These are phyloP conservation scores for Diglossa cyanea DNA, from an alignment of 2,797 vertebrate genomes.

Conservation along the genomic window DNA sequence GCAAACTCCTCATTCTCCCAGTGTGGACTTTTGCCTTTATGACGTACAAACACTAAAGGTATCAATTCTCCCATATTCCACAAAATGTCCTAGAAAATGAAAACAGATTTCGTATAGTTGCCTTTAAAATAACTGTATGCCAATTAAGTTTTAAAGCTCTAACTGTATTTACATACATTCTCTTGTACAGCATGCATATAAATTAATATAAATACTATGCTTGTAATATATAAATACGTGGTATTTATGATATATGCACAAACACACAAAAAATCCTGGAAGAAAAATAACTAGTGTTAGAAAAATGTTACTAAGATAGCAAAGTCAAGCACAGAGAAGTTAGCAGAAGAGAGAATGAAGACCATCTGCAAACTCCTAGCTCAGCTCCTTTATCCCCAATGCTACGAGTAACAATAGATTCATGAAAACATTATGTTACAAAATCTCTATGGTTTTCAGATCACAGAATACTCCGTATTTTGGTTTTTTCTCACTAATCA, in stretches of 20 bases:
- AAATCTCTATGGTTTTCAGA: neutral
- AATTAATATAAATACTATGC: neutral
- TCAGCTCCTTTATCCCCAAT: neutral
- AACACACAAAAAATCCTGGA: neutral
- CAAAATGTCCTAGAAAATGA: slow-evolving; percentile 70
- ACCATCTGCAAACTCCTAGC: neutral
- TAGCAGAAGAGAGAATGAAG: neutral
- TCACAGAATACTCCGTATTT: neutral
- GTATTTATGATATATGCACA: neutral
- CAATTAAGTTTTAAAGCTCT: neutral
- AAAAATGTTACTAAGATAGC: neutral
- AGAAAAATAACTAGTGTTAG: neutral
- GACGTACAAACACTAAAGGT: slow-evolving; percentile 65
- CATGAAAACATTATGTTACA: neutral
- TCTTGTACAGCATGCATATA: neutral
- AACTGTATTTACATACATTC: neutral
- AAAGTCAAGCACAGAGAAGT: neutral
- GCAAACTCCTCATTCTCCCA: slow-evolving; percentile 69
- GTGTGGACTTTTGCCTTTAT: slow-evolving; percentile 29
- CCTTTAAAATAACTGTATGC: neutral
- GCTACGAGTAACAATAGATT: neutral
- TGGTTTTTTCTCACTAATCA: neutral
- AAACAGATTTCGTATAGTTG: neutral
- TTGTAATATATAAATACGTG: neutral
- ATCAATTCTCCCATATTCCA: slow-evolving; percentile 69